phyloP scores from a whole-genome alignment of 2,113 vertebrate species.

The Tonatia bakeri region DNA sequence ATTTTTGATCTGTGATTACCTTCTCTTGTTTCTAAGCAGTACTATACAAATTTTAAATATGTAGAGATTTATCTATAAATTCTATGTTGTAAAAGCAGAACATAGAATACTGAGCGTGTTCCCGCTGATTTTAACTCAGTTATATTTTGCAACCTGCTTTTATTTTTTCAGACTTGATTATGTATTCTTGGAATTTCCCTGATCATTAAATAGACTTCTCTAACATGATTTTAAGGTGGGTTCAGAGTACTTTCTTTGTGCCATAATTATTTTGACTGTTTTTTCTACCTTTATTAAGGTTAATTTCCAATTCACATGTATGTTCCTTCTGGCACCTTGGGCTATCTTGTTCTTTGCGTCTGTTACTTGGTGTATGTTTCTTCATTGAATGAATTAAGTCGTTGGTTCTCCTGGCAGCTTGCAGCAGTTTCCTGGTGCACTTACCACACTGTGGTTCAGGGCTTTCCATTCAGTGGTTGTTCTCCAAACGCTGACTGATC shows the following conservation, averaged over 20 bases:
- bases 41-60: not conserved
- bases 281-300: not conserved
- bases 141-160: constrained; percentile 11
- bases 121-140: constrained; percentile 32
- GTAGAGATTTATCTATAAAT: not conserved
- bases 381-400: not conserved
- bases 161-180: not conserved
- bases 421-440: not conserved
- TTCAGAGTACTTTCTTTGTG: not conserved
- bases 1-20: not conserved
- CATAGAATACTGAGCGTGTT: not conserved
- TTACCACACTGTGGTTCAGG: not conserved
- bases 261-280: not conserved
- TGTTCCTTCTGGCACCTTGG: not conserved
- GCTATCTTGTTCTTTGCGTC: not conserved
- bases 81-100: not conserved
- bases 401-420: not conserved
- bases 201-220: not conserved
- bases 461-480: not conserved
- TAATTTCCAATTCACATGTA: not conserved
- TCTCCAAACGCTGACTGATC: not conserved
- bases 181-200: constrained; percentile 10
- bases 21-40: not conserved
- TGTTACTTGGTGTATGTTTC: not conserved
- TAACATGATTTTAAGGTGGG: not conserved